A percentile compares a stretch with the other conserved stretches of the same genome.
Evolutionary conservation across 1,140 invertebrate genomes (phyloP).

Genomic region (Cotesia glomerata): DNA sequence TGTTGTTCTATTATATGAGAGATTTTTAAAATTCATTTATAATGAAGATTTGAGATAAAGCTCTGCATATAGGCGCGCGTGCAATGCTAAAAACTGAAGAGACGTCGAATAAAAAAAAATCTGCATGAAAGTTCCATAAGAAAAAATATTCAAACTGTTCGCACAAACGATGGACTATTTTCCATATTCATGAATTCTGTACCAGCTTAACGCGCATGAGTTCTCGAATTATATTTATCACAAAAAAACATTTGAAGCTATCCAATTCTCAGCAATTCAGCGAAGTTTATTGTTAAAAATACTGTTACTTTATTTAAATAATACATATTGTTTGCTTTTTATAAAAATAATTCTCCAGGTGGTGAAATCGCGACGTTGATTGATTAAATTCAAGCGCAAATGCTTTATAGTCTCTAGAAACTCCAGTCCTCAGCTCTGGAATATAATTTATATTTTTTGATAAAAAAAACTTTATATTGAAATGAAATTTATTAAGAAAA

Average conservation of each 20-base stretch:
- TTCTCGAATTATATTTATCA: constrained; percentile 16
- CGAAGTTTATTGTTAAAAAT: constrained; percentile 12
- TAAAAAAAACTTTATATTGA: too few species aligned
- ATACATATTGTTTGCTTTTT: neutral
- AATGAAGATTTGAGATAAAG: neutral
- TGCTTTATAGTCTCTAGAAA: neutral
- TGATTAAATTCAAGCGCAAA: constrained; percentile 6
- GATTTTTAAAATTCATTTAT: neutral
- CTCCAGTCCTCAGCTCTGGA: neutral
- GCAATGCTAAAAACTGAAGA: neutral
- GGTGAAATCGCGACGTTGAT: neutral
- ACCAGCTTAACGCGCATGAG: neutral
- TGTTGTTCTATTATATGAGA: too few species aligned
- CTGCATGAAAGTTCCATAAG: constrained; percentile 15
- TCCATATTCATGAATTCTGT: constrained; percentile 26
- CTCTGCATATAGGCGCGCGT: neutral
- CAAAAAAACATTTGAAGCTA: constrained; percentile 22
- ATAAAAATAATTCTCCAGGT: neutral
- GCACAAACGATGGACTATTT: constrained; percentile 4
- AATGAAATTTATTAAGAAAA: too few species aligned
- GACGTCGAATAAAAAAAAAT: neutral
- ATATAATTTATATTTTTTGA: neutral
- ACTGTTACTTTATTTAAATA: neutral
- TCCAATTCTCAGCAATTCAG: constrained; percentile 18
- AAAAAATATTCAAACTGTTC: constrained; percentile 19